Evolutionary conservation across 2,888 invertebrate species (phyloP).

Genomic region (Corythucha ciliata): DNA sequence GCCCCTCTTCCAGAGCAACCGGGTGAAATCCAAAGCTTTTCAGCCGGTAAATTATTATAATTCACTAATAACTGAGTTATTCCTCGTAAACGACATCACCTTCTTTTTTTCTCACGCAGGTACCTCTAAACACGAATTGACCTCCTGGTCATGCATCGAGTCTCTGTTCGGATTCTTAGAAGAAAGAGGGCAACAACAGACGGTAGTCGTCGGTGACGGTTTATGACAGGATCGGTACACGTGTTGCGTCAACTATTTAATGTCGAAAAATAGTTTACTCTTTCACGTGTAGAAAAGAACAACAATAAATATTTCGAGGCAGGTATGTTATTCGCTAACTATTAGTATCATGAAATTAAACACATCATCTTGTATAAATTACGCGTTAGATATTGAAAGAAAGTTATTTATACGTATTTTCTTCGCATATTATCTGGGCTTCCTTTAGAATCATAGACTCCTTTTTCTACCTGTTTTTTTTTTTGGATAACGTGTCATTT

Average conservation of each 20-base stretch:
- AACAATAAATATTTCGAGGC: no score
- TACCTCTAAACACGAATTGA: conserved; percentile 59
- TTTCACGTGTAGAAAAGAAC: conserved; percentile 24
- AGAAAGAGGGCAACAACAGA: conserved; percentile 10
- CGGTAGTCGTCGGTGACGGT: neutral
- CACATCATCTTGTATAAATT: no score
- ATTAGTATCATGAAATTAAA: no score
- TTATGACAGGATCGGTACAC: conserved; percentile 20
- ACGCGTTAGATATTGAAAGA: no score
- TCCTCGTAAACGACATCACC: neutral
- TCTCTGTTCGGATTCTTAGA: conserved; percentile 55
- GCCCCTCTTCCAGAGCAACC: conserved; percentile 47
- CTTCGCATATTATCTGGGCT: no score
- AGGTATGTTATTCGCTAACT: no score
- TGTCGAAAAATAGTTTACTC: conserved; percentile 24
- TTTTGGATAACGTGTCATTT: no score
- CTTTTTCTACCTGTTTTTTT: no score
- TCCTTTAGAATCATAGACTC: no score
- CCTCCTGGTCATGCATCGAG: conserved; percentile 54
- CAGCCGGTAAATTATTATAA: conserved; percentile 19
- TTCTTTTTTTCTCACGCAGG: conserved; percentile 40
- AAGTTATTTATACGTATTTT: no score
- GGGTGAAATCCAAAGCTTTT: conserved; percentile 44
- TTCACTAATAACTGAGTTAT: neutral
- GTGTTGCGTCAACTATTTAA: conserved; percentile 25